Percentiles rank a stretch among this genome's conserved stretches.
Evolutionary conservation across 2,888 invertebrate genomes (phyloP).

Genomic region (Rotaria socialis): DNA sequence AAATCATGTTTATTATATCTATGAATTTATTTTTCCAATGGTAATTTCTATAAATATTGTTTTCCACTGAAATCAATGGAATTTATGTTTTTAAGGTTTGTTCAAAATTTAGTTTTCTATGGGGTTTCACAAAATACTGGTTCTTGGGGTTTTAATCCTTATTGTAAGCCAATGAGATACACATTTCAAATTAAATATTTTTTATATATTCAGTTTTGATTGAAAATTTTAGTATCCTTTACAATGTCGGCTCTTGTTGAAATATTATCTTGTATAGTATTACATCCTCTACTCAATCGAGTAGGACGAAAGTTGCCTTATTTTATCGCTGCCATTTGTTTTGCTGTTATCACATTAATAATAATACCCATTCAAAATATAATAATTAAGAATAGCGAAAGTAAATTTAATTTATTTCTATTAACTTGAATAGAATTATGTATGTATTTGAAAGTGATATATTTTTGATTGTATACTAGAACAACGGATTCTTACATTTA

Average conservation of each 20-base stretch:
- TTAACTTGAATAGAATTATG: no score
- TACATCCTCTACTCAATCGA: constrained; percentile 65
- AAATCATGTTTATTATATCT: background rate
- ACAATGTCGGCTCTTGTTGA: constrained; percentile 73
- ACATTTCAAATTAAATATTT: background rate
- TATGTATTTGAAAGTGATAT: background rate
- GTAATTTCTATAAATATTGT: background rate
- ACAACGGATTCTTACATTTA: background rate
- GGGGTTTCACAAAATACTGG: constrained; percentile 41
- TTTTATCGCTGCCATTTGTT: constrained; percentile 68
- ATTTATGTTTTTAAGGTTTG: constrained; percentile 21
- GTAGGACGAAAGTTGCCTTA: constrained; percentile 70
- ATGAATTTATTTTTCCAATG: constrained; percentile 28
- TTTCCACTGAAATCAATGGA: background rate
- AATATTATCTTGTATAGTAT: constrained; percentile 69
- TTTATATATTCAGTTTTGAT: background rate
- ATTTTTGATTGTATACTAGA: background rate
- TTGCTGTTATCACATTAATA: constrained; percentile 19
- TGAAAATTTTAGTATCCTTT: constrained; percentile 71
- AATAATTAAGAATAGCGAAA: background rate
- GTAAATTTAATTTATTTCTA: background rate
- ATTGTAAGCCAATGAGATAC: constrained; percentile 51
- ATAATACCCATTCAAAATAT: background rate
- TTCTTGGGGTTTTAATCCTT: constrained; percentile 62
- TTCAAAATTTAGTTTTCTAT: constrained; percentile 45